Percentiles rank a stretch among this genome's conserved stretches.
Evolutionary conservation across 2,113 vertebrate species (phyloP).

Genomic region (Cairina moschata): DNA sequence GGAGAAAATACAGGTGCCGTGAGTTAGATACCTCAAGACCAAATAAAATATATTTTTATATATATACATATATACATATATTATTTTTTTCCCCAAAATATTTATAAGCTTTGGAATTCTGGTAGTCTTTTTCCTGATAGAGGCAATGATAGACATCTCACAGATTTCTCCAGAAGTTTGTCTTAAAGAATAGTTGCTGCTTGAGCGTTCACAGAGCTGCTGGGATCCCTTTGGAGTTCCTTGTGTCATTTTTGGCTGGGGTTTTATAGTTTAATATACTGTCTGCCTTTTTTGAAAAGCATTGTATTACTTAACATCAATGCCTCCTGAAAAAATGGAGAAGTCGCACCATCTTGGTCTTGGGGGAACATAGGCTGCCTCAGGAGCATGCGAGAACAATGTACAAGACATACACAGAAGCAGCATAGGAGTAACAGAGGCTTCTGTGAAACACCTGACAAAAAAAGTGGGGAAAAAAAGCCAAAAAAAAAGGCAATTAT

Average conservation of each 20-base stretch:
- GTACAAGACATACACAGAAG: not conserved
- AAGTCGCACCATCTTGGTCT: not conserved
- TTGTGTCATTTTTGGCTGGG: not conserved
- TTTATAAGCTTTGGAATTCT: not conserved
- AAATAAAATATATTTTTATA: not conserved
- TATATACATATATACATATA: not conserved
- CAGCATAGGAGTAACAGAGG: not conserved
- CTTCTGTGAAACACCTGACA: not conserved
- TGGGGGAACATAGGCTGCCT: not conserved
- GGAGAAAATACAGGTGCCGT: not conserved
- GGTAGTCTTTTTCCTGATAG: not conserved
- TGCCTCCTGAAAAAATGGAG: no score
- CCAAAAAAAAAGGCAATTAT: not conserved
- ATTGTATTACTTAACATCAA: not conserved
- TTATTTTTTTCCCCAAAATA: not conserved
- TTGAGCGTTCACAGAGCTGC: fast-evolving
- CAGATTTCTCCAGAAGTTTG: not conserved
- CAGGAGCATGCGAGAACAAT: not conserved
- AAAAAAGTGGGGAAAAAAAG: not conserved
- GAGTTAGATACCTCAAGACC: not conserved
- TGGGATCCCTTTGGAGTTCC: not conserved
- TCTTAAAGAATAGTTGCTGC: not conserved
- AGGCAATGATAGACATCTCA: not conserved
- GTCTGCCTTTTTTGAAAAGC: not conserved
- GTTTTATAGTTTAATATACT: not conserved